These are phyloP conservation scores for Periophthalmus magnuspinnatus DNA, from an alignment of 2,797 vertebrate genomes.

Conservation along the genomic window DNA sequence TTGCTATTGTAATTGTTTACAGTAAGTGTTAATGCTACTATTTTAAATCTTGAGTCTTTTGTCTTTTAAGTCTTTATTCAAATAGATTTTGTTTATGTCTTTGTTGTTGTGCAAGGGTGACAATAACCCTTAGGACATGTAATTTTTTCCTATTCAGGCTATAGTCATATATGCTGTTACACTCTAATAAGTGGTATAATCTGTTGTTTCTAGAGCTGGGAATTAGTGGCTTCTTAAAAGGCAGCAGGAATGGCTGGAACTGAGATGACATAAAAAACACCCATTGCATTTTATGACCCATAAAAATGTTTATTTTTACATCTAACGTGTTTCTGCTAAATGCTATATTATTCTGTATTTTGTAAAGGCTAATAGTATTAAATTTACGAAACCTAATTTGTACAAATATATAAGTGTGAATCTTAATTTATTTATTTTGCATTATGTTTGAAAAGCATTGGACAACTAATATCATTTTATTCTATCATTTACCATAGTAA, in stretches of 20 bases:
- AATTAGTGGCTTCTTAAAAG: conserved; percentile 60
- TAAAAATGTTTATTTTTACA: not conserved
- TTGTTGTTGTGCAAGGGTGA: not conserved
- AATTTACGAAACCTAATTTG: not conserved
- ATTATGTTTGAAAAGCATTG: not conserved
- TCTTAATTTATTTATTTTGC: not conserved
- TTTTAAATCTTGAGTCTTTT: too few relatives aligned
- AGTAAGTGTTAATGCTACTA: not conserved
- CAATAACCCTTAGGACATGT: not conserved
- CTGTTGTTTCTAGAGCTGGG: conserved; percentile 47
- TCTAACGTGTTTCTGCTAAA: not conserved
- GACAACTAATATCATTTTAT: not conserved
- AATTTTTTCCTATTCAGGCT: conserved; percentile 28
- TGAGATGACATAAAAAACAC: not conserved
- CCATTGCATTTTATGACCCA: not conserved
- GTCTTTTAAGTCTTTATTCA: not conserved
- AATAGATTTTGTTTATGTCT: not conserved
- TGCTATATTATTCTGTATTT: not conserved
- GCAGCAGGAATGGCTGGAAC: conserved; percentile 24
- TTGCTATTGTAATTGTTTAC: not conserved
- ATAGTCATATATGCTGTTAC: conserved; percentile 48
- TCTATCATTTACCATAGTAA: not conserved
- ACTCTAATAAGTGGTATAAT: conserved; percentile 41
- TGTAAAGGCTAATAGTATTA: not conserved
- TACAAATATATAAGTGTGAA: not conserved